Evolutionary conservation across 2,888 invertebrate genomes (phyloP).

Genomic region (Pterostichus niger): DNA sequence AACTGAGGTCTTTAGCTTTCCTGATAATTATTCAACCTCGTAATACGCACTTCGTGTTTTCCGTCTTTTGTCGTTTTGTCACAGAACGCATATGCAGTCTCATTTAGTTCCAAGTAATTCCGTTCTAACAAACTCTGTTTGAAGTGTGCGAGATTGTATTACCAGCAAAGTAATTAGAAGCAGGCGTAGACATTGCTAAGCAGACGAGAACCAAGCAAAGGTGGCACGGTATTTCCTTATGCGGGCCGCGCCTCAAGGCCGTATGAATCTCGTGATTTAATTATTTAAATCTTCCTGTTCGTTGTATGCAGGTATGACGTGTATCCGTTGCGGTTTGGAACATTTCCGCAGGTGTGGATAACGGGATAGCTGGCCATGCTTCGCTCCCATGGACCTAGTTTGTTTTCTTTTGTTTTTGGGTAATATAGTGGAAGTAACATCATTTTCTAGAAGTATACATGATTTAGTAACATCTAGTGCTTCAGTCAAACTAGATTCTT

Average conservation of each 20-base stretch:
- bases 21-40: background rate
- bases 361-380: background rate
- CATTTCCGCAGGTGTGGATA: too few species aligned
- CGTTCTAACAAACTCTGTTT: conserved; percentile 24
- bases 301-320: conserved; percentile 37
- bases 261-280: conserved; percentile 52
- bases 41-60: too few species aligned
- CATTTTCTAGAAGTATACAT: background rate
- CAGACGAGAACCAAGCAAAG: too few species aligned
- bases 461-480: too few species aligned
- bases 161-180: too few species aligned
- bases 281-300: conserved; percentile 58
- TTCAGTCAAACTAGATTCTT: too few species aligned
- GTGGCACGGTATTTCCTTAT: background rate
- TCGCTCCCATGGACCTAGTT: background rate
- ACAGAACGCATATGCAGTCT: background rate
- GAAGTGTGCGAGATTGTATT: conserved; percentile 1
- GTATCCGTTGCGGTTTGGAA: conserved; percentile 24
- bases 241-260: conserved; percentile 43
- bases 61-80: background rate
- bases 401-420: background rate
- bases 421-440: conserved; percentile 27
- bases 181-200: too few species aligned
- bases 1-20: background rate
- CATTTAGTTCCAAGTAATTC: conserved; percentile 3